phyloP scores from a whole-genome alignment of 2,888 invertebrate species.

The Lissonota sp. region DNA sequence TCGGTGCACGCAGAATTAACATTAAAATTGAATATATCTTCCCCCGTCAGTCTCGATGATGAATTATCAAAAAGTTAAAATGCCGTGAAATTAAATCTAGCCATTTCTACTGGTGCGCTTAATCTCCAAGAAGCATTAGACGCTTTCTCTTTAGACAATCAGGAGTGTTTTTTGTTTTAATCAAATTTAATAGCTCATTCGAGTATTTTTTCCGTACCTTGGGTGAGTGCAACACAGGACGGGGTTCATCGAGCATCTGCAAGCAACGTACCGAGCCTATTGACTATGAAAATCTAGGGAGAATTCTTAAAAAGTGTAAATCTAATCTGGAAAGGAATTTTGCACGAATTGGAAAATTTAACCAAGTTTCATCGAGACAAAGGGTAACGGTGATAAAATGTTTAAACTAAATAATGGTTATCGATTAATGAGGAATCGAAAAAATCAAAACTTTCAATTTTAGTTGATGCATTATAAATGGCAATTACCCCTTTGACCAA shows the following conservation, averaged over 20 bases:
- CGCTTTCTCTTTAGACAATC: not conserved
- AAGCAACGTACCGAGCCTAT: slow-evolving; percentile 82
- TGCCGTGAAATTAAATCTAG: not conserved
- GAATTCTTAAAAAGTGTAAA: slow-evolving; percentile 22
- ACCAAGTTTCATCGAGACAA: slow-evolving; percentile 37
- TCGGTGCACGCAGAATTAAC: slow-evolving; percentile 14
- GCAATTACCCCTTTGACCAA: slow-evolving; percentile 93
- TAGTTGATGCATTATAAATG: slow-evolving; percentile 45
- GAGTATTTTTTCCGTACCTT: slow-evolving; percentile 78
- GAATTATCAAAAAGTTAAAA: not conserved
- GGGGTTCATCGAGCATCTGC: slow-evolving; percentile 83
- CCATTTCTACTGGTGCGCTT: not conserved
- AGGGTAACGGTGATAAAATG: slow-evolving; percentile 19
- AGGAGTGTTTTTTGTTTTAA: slow-evolving; percentile 11
- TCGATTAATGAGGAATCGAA: slow-evolving; percentile 41
- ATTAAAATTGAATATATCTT: not conserved
- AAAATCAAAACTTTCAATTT: slow-evolving; percentile 16
- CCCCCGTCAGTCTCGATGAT: not conserved
- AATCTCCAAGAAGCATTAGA: slow-evolving; percentile 11
- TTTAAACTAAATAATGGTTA: slow-evolving; percentile 39
- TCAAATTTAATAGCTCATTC: slow-evolving; percentile 42
- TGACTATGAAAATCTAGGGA: slow-evolving; percentile 71
- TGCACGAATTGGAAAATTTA: not conserved
- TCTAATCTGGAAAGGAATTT: not conserved
- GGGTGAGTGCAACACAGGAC: slow-evolving; percentile 83